A percentile compares a stretch with the other conserved stretches of the same genome.
Conservation (phyloP, 2,113 vertebrate species). For the Vanacampus margaritifer region DNA sequence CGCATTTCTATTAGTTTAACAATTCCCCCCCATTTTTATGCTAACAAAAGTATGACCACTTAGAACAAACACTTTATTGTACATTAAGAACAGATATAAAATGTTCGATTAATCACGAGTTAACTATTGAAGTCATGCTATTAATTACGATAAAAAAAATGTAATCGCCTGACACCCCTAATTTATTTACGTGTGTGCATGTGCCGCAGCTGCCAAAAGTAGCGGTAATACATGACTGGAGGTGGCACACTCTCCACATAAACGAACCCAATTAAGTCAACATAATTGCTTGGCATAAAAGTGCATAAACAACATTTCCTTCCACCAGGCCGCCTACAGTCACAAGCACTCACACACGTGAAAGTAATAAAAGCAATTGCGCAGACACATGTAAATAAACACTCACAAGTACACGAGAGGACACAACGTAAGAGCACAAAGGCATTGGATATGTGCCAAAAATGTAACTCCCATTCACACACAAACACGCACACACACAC, state of each 20-base stretch:
- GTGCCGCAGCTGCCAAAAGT: constrained; percentile 34
- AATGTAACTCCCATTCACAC: neutral
- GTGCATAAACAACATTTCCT: constrained; percentile 71
- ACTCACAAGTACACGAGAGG: constrained; percentile 35
- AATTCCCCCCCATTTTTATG: too few species aligned
- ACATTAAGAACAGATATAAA: too few species aligned
- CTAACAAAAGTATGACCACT: too few species aligned
- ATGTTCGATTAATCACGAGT: too few species aligned
- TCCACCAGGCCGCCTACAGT: constrained; percentile 43
- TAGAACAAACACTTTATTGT: too few species aligned
- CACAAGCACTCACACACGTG: constrained; percentile 8
- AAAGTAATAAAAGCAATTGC: constrained; percentile 41
- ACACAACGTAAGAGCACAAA: constrained; percentile 41
- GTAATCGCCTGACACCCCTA: too few species aligned
- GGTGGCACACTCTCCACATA: constrained; percentile 65
- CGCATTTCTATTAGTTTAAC: too few species aligned
- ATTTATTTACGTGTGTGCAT: constrained; percentile 2
- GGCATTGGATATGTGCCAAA: constrained; percentile 18
- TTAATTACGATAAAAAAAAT: too few species aligned
- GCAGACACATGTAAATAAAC: constrained; percentile 58
- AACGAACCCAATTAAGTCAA: constrained; percentile 74
- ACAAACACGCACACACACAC: constrained; percentile 10
- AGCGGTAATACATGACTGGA: constrained; percentile 63
- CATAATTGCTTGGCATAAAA: constrained; percentile 73
- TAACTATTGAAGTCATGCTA: too few species aligned